Conservation (phyloP, 2,888 invertebrate genomes). For the Melitaea athalia region DNA sequence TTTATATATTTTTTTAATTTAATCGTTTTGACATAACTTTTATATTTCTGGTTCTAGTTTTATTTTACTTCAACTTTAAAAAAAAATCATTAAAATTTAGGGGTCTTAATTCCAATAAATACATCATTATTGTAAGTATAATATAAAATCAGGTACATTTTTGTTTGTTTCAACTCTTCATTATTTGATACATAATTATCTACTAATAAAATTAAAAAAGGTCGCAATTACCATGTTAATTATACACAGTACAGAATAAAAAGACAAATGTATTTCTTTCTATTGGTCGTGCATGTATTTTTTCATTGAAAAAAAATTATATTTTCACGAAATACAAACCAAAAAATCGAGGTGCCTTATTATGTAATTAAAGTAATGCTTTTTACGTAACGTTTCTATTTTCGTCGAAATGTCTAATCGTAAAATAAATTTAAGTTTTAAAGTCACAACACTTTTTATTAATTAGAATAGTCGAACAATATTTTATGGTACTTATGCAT, state of each 20-base stretch:
- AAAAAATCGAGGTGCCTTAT: constrained; percentile 75
- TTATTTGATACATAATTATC: too few species aligned
- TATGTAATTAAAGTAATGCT: constrained; percentile 42
- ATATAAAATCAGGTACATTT: too few species aligned
- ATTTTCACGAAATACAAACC: constrained; percentile 54
- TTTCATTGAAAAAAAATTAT: constrained; percentile 33
- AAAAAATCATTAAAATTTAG: too few species aligned
- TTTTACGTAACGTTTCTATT: constrained; percentile 32
- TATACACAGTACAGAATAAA: constrained; percentile 23
- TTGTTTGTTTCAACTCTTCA: too few species aligned
- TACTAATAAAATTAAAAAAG: too few species aligned
- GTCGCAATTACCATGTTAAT: constrained; percentile 12
- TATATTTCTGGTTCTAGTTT: too few species aligned
- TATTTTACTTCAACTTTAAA: too few species aligned
- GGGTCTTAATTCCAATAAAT: too few species aligned
- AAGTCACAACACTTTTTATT: constrained; percentile 60
- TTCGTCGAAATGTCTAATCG: constrained; percentile 37
- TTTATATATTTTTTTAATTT: too few species aligned
- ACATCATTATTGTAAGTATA: too few species aligned
- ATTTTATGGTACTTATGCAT: constrained; percentile 45
- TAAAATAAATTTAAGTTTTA: constrained; percentile 50
- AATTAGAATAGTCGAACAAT: constrained; percentile 42
- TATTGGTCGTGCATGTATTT: constrained; percentile 27
- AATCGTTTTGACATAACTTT: too few species aligned
- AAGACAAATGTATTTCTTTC: constrained; percentile 14